These are phyloP conservation scores for Ariopsis seemanni DNA, from an alignment of 2,113 vertebrate species.

Conservation along the genomic window DNA sequence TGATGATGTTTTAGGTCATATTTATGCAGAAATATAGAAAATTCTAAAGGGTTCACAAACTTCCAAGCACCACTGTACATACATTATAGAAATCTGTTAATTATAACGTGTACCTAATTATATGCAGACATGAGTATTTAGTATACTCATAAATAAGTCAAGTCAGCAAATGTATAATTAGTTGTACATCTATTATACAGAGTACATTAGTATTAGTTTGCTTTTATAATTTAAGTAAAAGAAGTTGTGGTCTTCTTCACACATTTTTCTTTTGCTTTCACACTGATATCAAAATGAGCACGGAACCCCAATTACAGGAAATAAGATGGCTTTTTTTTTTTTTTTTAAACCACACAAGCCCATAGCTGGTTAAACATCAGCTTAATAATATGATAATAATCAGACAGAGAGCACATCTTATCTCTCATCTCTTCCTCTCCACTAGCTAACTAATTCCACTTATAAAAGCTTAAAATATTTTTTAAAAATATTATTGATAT, in stretches of 20 bases:
- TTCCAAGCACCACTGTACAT: too few relatives aligned
- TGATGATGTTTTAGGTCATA: too few relatives aligned
- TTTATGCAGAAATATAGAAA: too few relatives aligned
- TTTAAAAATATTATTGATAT: too few relatives aligned
- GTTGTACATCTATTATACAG: neutral
- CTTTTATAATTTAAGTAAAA: neutral
- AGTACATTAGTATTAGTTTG: neutral
- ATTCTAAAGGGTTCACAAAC: too few relatives aligned
- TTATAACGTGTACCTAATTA: neutral
- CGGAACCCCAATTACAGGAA: neutral
- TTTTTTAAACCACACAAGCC: neutral
- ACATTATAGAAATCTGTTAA: neutral
- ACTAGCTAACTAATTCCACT: neutral
- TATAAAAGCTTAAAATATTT: neutral
- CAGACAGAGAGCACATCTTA: neutral
- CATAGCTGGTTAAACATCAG: neutral
- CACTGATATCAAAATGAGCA: neutral
- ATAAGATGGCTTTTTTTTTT: neutral
- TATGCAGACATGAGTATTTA: neutral
- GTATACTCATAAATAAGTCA: neutral
- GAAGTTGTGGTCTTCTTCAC: neutral
- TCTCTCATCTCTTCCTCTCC: neutral
- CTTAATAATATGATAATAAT: slow-evolving; percentile 24
- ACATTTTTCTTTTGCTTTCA: neutral
- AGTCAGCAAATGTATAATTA: neutral